Evolutionary conservation across 2,797 vertebrate species (phyloP), one percentile per base, ranked within the genome.

Genomic region (Hipposideros larvatus): DNA sequence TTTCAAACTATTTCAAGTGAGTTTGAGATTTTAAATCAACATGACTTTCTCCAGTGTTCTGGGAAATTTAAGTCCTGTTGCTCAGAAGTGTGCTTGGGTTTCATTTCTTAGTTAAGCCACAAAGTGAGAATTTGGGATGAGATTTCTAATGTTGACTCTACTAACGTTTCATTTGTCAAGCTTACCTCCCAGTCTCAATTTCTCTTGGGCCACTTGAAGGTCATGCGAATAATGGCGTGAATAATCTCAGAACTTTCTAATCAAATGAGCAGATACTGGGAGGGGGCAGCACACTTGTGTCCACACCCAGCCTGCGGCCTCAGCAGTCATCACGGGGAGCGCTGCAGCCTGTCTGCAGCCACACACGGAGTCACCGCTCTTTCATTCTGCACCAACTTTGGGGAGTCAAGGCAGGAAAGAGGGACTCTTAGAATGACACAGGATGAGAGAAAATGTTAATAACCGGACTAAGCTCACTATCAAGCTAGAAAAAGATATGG

Each of bases 341-440:
- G 1, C 2, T 1, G 6, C 2, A 26, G 19, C 11, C 55, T n/a
- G 2, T 9, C 9, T 10, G 3, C 19, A 0, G 14, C n/a, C 46
- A 24, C 74, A 37, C 4, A 22, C 15, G 24, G 14, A 26, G 7
- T 19, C 9, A 0, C 9, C 37, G 55, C 26, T 22, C 21, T 59
- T 16, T 71, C 34, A 18, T 21, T 46, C 11, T 34, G 19, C 57
- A 41, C 18, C 55, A 68, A n/a, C 28, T 1, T 0, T 7, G 28
- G 19, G 43, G 43, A 28, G 5, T 41, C 70, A 70, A 59, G 53
- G 31, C 7, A 18, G 15, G 34, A 37, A 34, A 71, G 16, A 41
- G 59, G 28, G 41, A 21, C 13, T 37, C 26, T 82, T 66, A 26
- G n/a, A 77, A 13, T 7, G 57, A 53, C 65, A 34, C 24, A 16